Evolutionary conservation across 1,140 invertebrate genomes (phyloP).

Genomic region (Diorhabda elongata): DNA sequence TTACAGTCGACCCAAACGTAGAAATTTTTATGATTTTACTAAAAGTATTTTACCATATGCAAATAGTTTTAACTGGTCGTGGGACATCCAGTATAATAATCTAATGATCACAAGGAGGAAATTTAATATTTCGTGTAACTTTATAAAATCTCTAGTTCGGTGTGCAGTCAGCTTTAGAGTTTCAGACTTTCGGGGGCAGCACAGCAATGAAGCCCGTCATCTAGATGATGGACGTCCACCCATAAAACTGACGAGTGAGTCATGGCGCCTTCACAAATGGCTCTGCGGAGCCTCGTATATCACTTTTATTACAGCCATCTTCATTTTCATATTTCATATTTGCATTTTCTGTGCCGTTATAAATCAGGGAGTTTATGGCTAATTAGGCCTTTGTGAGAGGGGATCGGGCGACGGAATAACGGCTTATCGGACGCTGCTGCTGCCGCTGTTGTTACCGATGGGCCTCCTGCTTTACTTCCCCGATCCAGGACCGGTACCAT

Average conservation of each 20-base stretch:
- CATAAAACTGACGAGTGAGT: conserved; percentile 60
- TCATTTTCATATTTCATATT: conserved; percentile 80
- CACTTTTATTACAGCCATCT: conserved; percentile 74
- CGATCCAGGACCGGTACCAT: background rate
- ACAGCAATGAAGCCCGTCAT: conserved; percentile 63
- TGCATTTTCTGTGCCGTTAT: conserved; percentile 62
- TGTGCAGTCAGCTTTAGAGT: conserved; percentile 17
- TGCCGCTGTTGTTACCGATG: background rate
- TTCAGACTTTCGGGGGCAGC: conserved; percentile 31
- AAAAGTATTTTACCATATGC: no score
- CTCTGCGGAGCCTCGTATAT: conserved; percentile 69
- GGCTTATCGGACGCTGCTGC: conserved; percentile 47
- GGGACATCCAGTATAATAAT: no score
- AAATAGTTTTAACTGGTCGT: no score
- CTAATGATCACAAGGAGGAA: no score
- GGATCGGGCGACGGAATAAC: conserved; percentile 42
- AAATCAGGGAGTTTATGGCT: conserved; percentile 66
- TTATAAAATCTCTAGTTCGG: conserved; percentile 21
- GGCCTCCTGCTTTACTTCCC: background rate
- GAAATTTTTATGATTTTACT: no score
- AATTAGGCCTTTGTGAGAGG: conserved; percentile 60
- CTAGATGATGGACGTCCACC: conserved; percentile 62
- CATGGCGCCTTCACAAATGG: conserved; percentile 66
- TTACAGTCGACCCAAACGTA: no score
- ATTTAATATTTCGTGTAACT: no score